Evolutionary conservation across 1,140 invertebrate species (phyloP).

Genomic region (Telenomus remus): DNA sequence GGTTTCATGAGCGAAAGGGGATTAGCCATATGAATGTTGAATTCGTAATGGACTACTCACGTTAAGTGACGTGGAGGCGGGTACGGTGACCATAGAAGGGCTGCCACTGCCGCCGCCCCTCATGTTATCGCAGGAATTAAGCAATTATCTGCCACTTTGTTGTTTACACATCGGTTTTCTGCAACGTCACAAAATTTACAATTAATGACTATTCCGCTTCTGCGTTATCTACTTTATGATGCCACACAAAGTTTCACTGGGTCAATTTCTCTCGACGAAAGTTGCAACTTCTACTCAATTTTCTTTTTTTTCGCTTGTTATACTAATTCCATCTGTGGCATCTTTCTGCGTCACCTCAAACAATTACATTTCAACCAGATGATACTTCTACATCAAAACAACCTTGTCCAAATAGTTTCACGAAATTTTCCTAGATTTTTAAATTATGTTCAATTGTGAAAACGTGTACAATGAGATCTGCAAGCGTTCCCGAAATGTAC

Average conservation of each 20-base stretch:
- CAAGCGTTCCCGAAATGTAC: too few species aligned
- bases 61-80: conserved; percentile 66
- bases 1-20: conserved; percentile 60
- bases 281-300: too few species aligned
- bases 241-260: background rate
- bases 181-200: conserved; percentile 38
- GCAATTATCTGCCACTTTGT: conserved; percentile 39
- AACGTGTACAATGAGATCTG: too few species aligned
- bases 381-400: too few species aligned
- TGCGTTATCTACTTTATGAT: conserved; percentile 6
- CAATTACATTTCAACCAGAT: too few species aligned
- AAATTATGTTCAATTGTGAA: too few species aligned
- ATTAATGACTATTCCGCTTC: conserved; percentile 23
- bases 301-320: too few species aligned
- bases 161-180: conserved; percentile 52
- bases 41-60: conserved; percentile 64
- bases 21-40: conserved; percentile 55
- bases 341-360: too few species aligned
- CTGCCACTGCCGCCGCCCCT: conserved; percentile 73
- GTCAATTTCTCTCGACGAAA: conserved; percentile 1
- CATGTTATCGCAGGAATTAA: conserved; percentile 60
- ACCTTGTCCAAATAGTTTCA: too few species aligned
- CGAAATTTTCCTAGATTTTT: too few species aligned
- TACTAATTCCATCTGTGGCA: too few species aligned
- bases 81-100: conserved; percentile 73